These are phyloP conservation scores for Sphaerodactylus townsendi DNA, from an alignment of 2,113 vertebrate species.

Conservation along the genomic window DNA sequence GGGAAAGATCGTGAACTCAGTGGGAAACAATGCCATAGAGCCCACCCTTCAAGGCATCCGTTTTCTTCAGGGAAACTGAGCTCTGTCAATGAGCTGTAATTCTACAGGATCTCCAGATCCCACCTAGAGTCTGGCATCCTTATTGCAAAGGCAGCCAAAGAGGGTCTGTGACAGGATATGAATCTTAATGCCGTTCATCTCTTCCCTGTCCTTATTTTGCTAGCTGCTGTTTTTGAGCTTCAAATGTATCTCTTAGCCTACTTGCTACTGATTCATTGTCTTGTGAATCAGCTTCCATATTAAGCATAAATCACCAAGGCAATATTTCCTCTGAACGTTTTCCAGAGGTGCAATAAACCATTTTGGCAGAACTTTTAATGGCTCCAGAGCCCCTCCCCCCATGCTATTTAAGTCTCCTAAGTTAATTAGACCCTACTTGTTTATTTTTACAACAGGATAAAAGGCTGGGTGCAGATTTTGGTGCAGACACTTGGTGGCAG, in stretches of 20 bases:
- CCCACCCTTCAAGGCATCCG: too few relatives aligned
- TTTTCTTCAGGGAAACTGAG: too few relatives aligned
- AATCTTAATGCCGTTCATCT: not conserved
- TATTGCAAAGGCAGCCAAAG: too few relatives aligned
- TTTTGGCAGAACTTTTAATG: not conserved
- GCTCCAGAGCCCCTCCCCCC: not conserved
- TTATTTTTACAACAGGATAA: not conserved
- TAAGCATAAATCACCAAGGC: not conserved
- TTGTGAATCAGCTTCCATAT: slow-evolving; percentile 34
- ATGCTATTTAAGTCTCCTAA: not conserved
- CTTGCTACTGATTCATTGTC: slow-evolving; percentile 30
- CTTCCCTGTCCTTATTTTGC: not conserved
- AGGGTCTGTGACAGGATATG: not conserved
- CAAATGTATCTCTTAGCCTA: not conserved
- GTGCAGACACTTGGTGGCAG: slow-evolving; percentile 7
- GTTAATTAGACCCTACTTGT: not conserved
- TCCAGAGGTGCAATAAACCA: slow-evolving; percentile 16
- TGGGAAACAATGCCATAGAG: too few relatives aligned
- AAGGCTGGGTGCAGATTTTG: not conserved
- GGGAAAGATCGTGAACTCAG: too few relatives aligned
- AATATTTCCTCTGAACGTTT: not conserved
- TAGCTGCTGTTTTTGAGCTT: slow-evolving; percentile 9
- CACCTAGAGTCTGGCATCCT: too few relatives aligned
- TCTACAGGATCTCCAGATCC: too few relatives aligned
- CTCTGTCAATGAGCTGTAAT: too few relatives aligned